Conservation (phyloP, 2,113 vertebrate genomes). For the Dipodomys spectabilis region DNA sequence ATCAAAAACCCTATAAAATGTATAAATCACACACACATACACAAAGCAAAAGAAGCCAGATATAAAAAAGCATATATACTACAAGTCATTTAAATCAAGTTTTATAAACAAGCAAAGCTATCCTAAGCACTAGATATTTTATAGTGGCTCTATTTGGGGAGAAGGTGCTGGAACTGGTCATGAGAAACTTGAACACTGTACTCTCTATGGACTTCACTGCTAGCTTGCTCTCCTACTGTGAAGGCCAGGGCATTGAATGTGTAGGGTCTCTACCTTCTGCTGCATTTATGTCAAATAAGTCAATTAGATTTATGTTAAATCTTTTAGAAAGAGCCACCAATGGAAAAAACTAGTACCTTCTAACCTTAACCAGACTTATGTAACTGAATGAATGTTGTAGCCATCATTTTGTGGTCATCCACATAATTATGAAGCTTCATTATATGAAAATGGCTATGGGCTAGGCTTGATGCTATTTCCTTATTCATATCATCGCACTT, state of each 20-base stretch:
- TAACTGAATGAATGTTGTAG: neutral
- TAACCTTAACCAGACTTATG: neutral
- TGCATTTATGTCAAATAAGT: neutral
- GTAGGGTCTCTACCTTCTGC: neutral
- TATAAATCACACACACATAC: neutral
- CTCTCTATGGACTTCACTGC: neutral
- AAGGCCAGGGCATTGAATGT: neutral
- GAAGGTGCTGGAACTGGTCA: neutral
- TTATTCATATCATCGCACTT: neutral
- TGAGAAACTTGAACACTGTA: neutral
- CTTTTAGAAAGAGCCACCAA: neutral
- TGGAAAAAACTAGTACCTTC: neutral
- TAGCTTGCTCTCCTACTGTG: neutral
- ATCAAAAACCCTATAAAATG: neutral
- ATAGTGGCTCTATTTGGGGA: neutral
- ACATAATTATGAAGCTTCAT: neutral
- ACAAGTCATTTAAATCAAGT: constrained; percentile 24
- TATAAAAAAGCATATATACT: neutral
- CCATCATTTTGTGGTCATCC: neutral
- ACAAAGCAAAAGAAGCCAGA: neutral
- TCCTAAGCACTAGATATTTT: neutral
- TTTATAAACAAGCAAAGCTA: constrained; percentile 34
- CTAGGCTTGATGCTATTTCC: neutral
- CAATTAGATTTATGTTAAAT: neutral
- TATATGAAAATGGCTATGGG: neutral